Base-by-base conservation (phyloP, 2,888 invertebrate species). In the Drosophila quasianomalipes region DNA sequence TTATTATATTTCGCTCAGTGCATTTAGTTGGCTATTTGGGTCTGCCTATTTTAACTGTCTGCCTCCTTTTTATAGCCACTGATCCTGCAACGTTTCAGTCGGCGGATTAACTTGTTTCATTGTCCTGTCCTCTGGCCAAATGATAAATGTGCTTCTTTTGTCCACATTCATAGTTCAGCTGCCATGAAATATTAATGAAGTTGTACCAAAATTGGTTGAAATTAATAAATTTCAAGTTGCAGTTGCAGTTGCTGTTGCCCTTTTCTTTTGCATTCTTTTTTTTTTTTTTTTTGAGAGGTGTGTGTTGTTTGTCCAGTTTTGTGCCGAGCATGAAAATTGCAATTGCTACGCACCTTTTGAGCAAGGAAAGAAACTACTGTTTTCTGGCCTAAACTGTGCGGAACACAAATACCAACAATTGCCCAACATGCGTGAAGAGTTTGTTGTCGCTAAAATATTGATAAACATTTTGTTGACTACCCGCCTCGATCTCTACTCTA, bases 21-120 rank as follows among this genome's bases (percentile, higher is more conserved):
- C 41, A 31, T 22, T 33, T 39, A 70, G 1, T 26, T 9, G n/a
- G 28, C 28, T 44, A 30, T 33, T 51, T 52, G 16, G 59, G 12
- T 37, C 35, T 55, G 54, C 28, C 37, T 28, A 28, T 12, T 55
- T 74, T 39, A 51, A 65, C 16, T 22, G 61, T 28, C 61, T 59
- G 61, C n/a, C 54, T 58, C 52, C 33, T 73, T 67, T 78, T 60
- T 67, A 71, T 76, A 39, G 53, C 37, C 67, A 44, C 68, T 80
- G 80, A 70, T 73, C 68, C 72, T 82, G 80, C 86, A 77, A 77
- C 84, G 74, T 85, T 88, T 75, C 61, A 14, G 28, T 3, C 19
- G 39, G 69, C 76, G 76, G 77, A 89, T 88, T 90, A 90, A 89
- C 87, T 86, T 89, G 90, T 85, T 75, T 64, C 76, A 78, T 76